Percentiles rank a stretch among this genome's conserved stretches.
Evolutionary conservation across 2,888 invertebrate species (phyloP).

Genomic region (Syritta pipiens): DNA sequence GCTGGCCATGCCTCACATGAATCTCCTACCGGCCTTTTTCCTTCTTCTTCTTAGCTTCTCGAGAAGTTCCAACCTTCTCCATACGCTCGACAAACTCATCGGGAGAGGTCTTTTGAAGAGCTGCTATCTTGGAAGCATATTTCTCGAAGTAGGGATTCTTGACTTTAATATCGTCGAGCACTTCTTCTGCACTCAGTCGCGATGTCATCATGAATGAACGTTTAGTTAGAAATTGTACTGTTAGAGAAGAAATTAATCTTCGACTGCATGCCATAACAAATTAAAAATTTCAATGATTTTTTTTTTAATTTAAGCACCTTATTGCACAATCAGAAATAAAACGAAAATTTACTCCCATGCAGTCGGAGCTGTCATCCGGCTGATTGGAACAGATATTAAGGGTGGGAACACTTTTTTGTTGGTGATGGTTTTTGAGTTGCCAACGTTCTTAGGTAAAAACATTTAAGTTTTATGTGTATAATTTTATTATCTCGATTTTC

Average conservation of each 20-base stretch:
- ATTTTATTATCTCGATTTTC: too few species aligned
- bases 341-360: not conserved
- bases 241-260: constrained; percentile 38
- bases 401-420: not conserved
- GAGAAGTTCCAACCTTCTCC: constrained; percentile 79
- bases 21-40: too few species aligned
- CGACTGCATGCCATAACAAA: constrained; percentile 72
- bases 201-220: constrained; percentile 79
- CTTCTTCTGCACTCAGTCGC: constrained; percentile 79
- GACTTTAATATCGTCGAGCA: constrained; percentile 80
- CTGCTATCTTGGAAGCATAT: constrained; percentile 88
- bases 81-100: constrained; percentile 86
- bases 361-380: constrained; percentile 3
- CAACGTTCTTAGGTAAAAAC: too few species aligned
- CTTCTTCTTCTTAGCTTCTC: constrained; percentile 73
- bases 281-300: not conserved
- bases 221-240: constrained; percentile 41
- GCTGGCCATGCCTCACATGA: too few species aligned
- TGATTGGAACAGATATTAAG: not conserved
- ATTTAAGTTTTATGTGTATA: too few species aligned
- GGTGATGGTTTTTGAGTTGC: too few species aligned
- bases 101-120: constrained; percentile 86
- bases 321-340: constrained; percentile 56
- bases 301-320: not conserved
- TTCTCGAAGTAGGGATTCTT: constrained; percentile 90